A percentile compares a stretch with the other conserved stretches of the same genome.
Evolutionary conservation across 1,140 invertebrate species (phyloP).

Genomic region (Polyergus mexicanus): DNA sequence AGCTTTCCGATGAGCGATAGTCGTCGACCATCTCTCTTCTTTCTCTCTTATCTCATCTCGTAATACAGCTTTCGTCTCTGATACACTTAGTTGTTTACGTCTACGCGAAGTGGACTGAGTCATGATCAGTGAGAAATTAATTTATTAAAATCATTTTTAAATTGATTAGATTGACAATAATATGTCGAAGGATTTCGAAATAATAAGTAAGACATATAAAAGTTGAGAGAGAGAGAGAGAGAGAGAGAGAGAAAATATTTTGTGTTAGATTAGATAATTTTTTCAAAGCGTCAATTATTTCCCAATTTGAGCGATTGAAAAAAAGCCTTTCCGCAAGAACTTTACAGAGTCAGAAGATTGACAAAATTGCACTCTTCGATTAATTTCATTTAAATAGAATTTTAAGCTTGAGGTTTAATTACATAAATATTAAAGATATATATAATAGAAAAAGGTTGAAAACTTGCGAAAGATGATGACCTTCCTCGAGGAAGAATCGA

Average conservation of each 20-base stretch:
- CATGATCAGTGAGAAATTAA: neutral
- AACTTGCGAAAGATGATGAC: neutral
- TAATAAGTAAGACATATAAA: neutral
- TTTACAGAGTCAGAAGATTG: neutral
- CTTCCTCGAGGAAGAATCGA: too few species aligned
- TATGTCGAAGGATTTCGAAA: neutral
- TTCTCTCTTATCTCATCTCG: constrained; percentile 49
- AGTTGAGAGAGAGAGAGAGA: neutral
- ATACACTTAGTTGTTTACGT: constrained; percentile 50
- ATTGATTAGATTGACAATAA: neutral
- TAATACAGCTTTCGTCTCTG: constrained; percentile 31
- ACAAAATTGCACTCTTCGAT: too few species aligned
- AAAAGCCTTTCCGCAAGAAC: neutral
- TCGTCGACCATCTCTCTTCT: constrained; percentile 41
- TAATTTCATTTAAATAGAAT: neutral
- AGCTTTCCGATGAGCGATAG: constrained; percentile 76
- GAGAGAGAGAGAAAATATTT: neutral
- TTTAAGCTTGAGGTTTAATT: too few species aligned
- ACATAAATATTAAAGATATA: neutral
- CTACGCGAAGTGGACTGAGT: neutral
- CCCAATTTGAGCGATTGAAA: neutral
- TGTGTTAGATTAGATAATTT: too few species aligned
- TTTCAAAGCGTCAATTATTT: too few species aligned
- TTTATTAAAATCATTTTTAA: constrained; percentile 6
- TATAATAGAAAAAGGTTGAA: neutral